Base-by-base conservation (phyloP, 2,113 vertebrate genomes). In the Carassius gibelio region DNA sequence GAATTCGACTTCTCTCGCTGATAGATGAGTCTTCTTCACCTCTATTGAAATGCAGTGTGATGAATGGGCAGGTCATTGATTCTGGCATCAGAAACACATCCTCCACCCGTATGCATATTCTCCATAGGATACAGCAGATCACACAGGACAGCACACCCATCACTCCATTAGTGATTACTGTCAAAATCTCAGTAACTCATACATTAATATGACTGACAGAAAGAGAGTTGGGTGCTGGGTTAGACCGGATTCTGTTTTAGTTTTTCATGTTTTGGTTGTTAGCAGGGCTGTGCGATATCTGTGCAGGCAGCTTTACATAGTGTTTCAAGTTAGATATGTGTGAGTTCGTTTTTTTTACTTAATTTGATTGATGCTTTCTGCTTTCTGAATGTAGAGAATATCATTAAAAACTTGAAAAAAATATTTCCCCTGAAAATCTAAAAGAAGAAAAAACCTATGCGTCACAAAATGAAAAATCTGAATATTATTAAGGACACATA, bases 31-130 rank as follows among this genome's bases (percentile, higher is more conserved):
- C 71, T 84, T 87, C 75, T 81, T 84, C 84, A 84, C 81, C 75
- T 57, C 84, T 66, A 75, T 80, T 55, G 64, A 82, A 86, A 87
- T 83, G 57, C 68, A 71, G 48, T 75, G 68, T 90, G 87, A 90
- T 87, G 83, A 87, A 88, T 87, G 81, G 75, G 83, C 52, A 62
- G 55, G 17, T 50, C 83, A 90, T 88, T 84, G 83, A 88, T 90
- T 84, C 64, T 48, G 71, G 57, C 75, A 87, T 85, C 59, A 85
- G 75, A 87, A 88, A 84, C 78, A 55, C 50, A 55, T 88, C 87
- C 55, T 74, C 81, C 45, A 26, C 17, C 52, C 87, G 85, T 84
- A 88, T 88, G 84, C 83, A 87, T 90, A 87, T 88, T 86, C 85
- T 81, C 64, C 45, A 82, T 84, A 36, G 85, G 83, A 82, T 80